A percentile compares a stretch with the other conserved stretches of the same genome.
These are phyloP conservation scores for Chrysolina haemoptera DNA, from an alignment of 2,888 invertebrate species.

Conservation along the genomic window DNA sequence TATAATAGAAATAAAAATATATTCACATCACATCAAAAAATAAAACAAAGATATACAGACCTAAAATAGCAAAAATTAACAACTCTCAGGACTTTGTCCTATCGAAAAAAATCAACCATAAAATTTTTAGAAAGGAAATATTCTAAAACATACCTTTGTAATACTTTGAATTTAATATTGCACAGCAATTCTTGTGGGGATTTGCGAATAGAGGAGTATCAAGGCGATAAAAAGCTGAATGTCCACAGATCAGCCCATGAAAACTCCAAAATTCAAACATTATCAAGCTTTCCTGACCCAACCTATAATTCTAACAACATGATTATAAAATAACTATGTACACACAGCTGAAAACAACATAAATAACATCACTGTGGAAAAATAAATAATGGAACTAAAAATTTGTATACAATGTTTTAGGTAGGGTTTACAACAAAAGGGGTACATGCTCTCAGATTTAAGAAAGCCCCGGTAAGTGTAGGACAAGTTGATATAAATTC, in stretches of 20 bases:
- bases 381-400: conserved; percentile 8
- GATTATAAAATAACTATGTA: conserved; percentile 19
- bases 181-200: conserved; percentile 55
- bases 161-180: conserved; percentile 55
- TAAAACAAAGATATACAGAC: conserved; percentile 29
- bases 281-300: conserved; percentile 16
- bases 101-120: conserved; percentile 37
- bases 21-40: conserved; percentile 30
- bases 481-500: too few relatives aligned
- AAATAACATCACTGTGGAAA: conserved; percentile 9
- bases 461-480: not conserved
- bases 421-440: conserved; percentile 10
- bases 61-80: conserved; percentile 35
- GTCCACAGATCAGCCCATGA: conserved; percentile 7
- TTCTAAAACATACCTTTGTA: conserved; percentile 21
- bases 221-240: conserved; percentile 44
- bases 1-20: conserved; percentile 39
- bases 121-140: conserved; percentile 1
- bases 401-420: not conserved
- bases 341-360: conserved; percentile 14
- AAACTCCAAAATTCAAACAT: conserved; percentile 36
- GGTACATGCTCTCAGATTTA: not conserved
- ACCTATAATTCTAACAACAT: conserved; percentile 23
- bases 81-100: conserved; percentile 42
- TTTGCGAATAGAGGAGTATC: conserved; percentile 37